Evolutionary conservation across 37 sponge, comb jelly and placozoan genomes (phyloP).

Genomic region (Amphimedon queenslandica): DNA sequence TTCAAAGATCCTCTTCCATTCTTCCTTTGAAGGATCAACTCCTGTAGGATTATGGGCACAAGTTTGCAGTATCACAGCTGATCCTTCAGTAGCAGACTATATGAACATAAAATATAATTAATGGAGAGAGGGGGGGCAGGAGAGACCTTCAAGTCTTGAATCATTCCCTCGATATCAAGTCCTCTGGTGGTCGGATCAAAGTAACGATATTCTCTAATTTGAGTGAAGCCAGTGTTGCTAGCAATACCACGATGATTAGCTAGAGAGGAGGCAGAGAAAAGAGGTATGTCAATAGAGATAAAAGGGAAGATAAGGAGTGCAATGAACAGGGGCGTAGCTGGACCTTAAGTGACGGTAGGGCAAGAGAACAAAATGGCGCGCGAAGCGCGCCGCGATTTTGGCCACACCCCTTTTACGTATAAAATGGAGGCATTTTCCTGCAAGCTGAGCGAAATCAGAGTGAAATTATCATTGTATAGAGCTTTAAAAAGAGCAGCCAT

Average conservation of each 20-base stretch:
- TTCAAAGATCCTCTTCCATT: slow-evolving; percentile 79
- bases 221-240: slow-evolving; percentile 27
- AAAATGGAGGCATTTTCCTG: not conserved
- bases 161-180: slow-evolving; percentile 70
- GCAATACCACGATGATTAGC: slow-evolving; percentile 58
- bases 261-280: not conserved
- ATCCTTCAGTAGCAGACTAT: slow-evolving; percentile 60
- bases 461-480: no score
- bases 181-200: slow-evolving; percentile 50
- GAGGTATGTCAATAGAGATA: no score
- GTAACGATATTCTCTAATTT: slow-evolving; percentile 64
- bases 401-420: no score
- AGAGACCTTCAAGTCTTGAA: slow-evolving; percentile 53
- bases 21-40: slow-evolving; percentile 79
- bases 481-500: no score
- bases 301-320: not conserved
- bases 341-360: no score
- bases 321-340: no score
- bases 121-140: not conserved
- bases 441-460: no score
- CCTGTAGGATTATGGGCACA: slow-evolving; percentile 99
- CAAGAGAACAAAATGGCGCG: no score
- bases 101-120: not conserved
- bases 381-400: no score
- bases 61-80: slow-evolving; percentile 74